These are phyloP conservation scores for Tenebrosternarchus preto DNA, from an alignment of 2,113 vertebrate genomes.

Conservation along the genomic window DNA sequence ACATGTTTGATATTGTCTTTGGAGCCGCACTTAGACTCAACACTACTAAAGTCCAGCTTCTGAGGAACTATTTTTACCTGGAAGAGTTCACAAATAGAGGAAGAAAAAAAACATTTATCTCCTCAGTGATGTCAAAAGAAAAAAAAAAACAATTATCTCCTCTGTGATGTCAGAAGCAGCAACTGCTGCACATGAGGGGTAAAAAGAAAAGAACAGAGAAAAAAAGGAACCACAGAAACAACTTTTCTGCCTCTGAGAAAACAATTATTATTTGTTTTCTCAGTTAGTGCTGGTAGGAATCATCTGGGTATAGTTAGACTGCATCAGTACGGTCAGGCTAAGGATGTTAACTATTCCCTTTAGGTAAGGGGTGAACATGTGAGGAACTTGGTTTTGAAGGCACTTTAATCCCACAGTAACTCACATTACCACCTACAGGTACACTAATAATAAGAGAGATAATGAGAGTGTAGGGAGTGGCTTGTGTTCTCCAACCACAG, in stretches of 20 bases:
- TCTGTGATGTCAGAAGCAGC: not conserved
- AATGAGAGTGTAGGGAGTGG: slow-evolving; percentile 62
- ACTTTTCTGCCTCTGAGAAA: not conserved
- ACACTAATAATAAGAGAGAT: not conserved
- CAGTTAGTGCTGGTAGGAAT: not conserved
- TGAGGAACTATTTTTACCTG: slow-evolving; percentile 95
- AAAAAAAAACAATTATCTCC: not conserved
- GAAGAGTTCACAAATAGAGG: slow-evolving; percentile 32
- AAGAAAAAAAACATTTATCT: too few species aligned
- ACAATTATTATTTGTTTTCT: not conserved
- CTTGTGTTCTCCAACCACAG: slow-evolving; percentile 84
- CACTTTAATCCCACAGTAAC: slow-evolving; percentile 71
- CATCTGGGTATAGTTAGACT: slow-evolving; percentile 14
- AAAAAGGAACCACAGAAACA: not conserved
- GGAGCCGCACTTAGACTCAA: slow-evolving; percentile 92
- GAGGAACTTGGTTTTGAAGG: not conserved
- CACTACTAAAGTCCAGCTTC: slow-evolving; percentile 89
- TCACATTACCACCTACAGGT: slow-evolving; percentile 93
- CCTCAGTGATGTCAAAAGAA: too few species aligned
- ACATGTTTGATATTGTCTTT: slow-evolving; percentile 96
- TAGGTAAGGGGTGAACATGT: slow-evolving; percentile 3
- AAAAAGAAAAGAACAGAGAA: not conserved
- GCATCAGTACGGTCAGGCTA: not conserved
- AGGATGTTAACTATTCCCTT: not conserved
- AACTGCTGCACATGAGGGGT: not conserved